phyloP scores from a whole-genome alignment of 2,113 vertebrate species.

The Pipra filicauda region DNA sequence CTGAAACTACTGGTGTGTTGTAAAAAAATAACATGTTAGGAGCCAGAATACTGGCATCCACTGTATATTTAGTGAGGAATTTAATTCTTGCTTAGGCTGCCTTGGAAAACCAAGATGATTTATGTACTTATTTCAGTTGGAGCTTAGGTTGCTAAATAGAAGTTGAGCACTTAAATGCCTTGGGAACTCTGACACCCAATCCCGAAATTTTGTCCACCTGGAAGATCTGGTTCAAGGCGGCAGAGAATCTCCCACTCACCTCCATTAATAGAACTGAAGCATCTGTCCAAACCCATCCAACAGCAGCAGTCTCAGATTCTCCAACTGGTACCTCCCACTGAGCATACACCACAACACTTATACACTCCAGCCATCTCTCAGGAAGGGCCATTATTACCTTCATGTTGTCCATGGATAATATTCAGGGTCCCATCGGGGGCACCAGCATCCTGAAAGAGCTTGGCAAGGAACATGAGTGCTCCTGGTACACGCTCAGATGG shows the following conservation, averaged over 20 bases:
- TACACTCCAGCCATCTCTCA: not conserved
- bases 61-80: not conserved
- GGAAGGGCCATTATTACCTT: constrained; percentile 70
- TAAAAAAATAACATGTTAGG: not conserved
- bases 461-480: constrained; percentile 91
- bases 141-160: not conserved
- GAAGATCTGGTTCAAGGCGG: not conserved
- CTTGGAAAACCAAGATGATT: not conserved
- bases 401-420: constrained; percentile 92
- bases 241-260: not conserved
- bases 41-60: not conserved
- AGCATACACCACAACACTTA: not conserved
- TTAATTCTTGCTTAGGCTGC: not conserved
- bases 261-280: not conserved
- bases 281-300: not conserved
- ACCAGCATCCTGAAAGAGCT: constrained; percentile 92
- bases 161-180: not conserved
- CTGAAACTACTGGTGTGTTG: not conserved
- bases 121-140: not conserved
- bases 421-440: constrained; percentile 91
- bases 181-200: not conserved
- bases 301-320: not conserved
- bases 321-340: not conserved
- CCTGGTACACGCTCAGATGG: constrained; percentile 94
- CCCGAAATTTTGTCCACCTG: not conserved